These are phyloP conservation scores for Nautilus pompilius DNA, from an alignment of 1,140 invertebrate genomes.

Conservation along the genomic window DNA sequence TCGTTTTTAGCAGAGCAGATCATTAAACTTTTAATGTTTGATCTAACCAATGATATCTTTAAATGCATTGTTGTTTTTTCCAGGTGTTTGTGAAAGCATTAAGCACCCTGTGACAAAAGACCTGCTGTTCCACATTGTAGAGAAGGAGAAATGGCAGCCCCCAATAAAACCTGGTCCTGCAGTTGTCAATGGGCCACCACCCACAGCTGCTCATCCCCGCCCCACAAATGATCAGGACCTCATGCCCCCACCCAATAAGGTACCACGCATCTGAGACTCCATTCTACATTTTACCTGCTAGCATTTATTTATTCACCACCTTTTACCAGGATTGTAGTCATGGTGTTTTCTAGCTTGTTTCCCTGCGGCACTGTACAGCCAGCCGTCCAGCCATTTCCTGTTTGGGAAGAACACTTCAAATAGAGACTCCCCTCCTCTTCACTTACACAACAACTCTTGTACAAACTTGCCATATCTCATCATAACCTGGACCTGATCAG, in stretches of 20 bases:
- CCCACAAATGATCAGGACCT: conserved; percentile 9
- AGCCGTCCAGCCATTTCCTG: too few relatives aligned
- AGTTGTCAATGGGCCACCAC: not conserved
- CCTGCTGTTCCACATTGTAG: conserved; percentile 71
- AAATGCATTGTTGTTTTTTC: conserved; percentile 14
- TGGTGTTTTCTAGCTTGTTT: too few relatives aligned
- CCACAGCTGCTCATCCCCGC: not conserved
- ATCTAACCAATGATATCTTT: not conserved
- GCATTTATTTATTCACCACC: too few relatives aligned
- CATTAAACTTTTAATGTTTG: not conserved
- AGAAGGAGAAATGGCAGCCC: conserved; percentile 56
- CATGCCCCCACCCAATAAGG: conserved; percentile 18
- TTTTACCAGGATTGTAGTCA: too few relatives aligned
- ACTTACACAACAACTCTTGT: too few relatives aligned
- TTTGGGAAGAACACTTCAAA: too few relatives aligned
- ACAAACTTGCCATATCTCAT: too few relatives aligned
- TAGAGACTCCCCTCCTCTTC: too few relatives aligned
- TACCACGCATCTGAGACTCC: conserved; percentile 10
- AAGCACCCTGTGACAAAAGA: conserved; percentile 77
- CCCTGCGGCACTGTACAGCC: too few relatives aligned
- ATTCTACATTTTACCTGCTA: too few relatives aligned
- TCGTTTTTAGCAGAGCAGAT: not conserved
- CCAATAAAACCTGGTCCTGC: not conserved
- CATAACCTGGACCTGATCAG: too few relatives aligned
- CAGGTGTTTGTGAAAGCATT: conserved; percentile 62